phyloP scores from a whole-genome alignment of 2,797 vertebrate genomes.

The Odontamblyopus lacepedii region DNA sequence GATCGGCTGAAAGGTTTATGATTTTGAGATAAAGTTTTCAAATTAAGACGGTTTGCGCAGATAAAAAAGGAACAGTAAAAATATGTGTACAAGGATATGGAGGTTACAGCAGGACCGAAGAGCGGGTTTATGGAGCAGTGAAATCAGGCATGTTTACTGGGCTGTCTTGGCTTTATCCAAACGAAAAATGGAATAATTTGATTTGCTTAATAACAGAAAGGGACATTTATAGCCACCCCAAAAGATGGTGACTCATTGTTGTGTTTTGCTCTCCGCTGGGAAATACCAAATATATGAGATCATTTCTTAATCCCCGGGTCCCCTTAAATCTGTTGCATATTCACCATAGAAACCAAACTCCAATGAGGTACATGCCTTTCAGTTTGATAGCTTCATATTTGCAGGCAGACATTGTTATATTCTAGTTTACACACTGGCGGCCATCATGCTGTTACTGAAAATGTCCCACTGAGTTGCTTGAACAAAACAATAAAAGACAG shows the following conservation, averaged over 20 bases:
- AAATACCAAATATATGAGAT: not conserved
- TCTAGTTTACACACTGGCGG: not conserved
- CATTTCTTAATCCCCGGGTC: constrained; percentile 6
- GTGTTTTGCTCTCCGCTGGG: not conserved
- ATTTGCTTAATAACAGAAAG: constrained; percentile 7
- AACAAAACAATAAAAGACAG: constrained; percentile 8
- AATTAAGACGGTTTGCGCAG: not conserved
- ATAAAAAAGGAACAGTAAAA: not conserved
- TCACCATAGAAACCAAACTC: not conserved
- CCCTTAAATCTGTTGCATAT: not conserved
- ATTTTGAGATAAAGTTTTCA: not conserved
- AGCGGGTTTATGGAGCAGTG: not conserved
- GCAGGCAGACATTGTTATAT: not conserved
- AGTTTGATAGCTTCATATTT: not conserved
- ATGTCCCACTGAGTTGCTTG: constrained; percentile 4
- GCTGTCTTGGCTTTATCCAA: not conserved
- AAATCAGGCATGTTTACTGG: not conserved
- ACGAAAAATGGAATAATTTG: not conserved
- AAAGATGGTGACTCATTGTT: constrained; percentile 4
- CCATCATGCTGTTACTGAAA: not conserved
- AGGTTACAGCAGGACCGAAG: not conserved
- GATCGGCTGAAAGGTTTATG: not conserved
- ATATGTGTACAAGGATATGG: not conserved
- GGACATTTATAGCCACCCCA: constrained; percentile 1
- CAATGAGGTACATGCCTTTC: not conserved